A percentile compares a stretch with the other conserved stretches of the same genome.
Evolutionary conservation across 2,797 vertebrate genomes (phyloP).

Genomic region (Sparidentex hasta): DNA sequence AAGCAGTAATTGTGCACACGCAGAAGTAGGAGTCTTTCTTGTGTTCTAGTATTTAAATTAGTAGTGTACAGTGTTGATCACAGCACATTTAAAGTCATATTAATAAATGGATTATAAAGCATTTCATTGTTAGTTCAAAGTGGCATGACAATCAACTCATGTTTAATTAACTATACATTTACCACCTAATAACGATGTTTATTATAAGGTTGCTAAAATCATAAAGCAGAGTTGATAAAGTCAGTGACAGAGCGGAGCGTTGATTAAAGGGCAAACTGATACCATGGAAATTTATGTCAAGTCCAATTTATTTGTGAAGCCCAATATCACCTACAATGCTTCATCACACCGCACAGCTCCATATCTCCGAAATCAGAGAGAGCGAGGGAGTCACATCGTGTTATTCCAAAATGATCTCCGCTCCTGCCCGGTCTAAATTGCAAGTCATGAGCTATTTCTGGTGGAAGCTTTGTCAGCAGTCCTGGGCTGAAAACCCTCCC

Average conservation of each 20-base stretch:
- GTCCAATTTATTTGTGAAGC: background rate
- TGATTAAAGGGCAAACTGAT: background rate
- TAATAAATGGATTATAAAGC: too few relatives aligned
- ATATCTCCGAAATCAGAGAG: slow-evolving; percentile 9
- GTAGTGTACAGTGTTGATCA: too few relatives aligned
- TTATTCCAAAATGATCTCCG: slow-evolving; percentile 57
- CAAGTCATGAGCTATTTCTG: slow-evolving; percentile 82
- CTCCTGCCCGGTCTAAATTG: slow-evolving; percentile 61
- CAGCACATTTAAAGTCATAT: too few relatives aligned
- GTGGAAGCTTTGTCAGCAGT: slow-evolving; percentile 81
- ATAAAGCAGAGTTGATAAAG: background rate
- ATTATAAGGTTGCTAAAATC: background rate
- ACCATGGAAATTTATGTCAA: background rate
- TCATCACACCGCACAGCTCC: background rate
- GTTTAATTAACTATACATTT: too few relatives aligned
- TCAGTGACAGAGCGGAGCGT: background rate
- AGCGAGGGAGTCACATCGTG: slow-evolving; percentile 29
- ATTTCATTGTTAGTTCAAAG: too few relatives aligned
- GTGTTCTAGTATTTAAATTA: background rate
- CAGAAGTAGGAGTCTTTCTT: background rate
- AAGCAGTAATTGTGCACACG: background rate
- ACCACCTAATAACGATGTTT: too few relatives aligned
- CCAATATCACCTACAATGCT: background rate
- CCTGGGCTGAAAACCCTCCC: slow-evolving; percentile 69
- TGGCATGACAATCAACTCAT: too few relatives aligned